Conservation (phyloP, 2,113 vertebrate species). For the Triplophysa dalaica region DNA sequence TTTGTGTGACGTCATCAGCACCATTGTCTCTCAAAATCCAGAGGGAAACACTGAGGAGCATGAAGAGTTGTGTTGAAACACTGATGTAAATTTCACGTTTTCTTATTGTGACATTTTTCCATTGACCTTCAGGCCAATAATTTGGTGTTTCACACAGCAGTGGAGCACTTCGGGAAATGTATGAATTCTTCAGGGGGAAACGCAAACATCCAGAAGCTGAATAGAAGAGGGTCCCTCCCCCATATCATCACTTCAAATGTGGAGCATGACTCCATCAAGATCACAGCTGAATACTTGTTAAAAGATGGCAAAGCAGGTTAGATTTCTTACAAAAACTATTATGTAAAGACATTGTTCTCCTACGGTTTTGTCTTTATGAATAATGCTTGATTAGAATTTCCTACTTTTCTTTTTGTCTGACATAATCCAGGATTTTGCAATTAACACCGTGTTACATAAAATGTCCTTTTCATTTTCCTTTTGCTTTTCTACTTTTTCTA, state of each 20-base stretch:
- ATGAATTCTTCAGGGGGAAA: constrained; percentile 23
- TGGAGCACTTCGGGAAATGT: constrained; percentile 75
- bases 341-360: not conserved
- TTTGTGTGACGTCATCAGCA: no score
- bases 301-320: constrained; percentile 76
- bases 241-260: constrained; percentile 84
- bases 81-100: not conserved
- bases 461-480: no score
- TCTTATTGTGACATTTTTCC: not conserved
- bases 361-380: not conserved
- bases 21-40: no score
- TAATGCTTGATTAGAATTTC: not conserved
- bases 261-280: constrained; percentile 89
- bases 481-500: no score
- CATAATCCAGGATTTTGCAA: no score
- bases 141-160: constrained; percentile 82
- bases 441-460: no score
- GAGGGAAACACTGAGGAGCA: no score
- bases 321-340: constrained; percentile 11
- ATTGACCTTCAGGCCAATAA: constrained; percentile 84
- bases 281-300: constrained; percentile 77
- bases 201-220: not conserved
- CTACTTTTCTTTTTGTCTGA: not conserved
- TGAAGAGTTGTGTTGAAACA: not conserved
- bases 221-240: constrained; percentile 59